Percentiles rank a stretch among this genome's conserved stretches.
phyloP scores from a whole-genome alignment of 1,140 invertebrate genomes.

The Pararge aegeria region DNA sequence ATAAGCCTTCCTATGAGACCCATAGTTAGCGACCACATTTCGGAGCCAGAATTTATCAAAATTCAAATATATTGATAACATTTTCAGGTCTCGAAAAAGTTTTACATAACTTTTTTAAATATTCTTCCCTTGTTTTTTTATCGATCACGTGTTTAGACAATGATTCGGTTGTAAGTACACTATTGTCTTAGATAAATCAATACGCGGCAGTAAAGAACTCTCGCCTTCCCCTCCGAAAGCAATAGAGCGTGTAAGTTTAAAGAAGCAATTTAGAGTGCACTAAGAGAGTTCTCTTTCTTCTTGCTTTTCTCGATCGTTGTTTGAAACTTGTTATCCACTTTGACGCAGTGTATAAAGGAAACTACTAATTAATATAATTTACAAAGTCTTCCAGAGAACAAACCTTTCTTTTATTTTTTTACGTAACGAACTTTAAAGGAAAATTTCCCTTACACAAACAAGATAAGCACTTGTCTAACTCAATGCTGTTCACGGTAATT shows the following conservation, averaged over 20 bases:
- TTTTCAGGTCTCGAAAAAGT: no score
- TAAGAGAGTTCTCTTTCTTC: constrained; percentile 7
- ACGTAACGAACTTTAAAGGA: neutral
- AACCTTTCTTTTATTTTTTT: neutral
- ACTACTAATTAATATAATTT: neutral
- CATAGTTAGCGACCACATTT: no score
- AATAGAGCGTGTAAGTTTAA: constrained; percentile 10
- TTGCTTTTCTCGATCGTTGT: constrained; percentile 10
- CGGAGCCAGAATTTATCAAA: no score
- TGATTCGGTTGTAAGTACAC: no score
- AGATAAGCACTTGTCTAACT: no score
- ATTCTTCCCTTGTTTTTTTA: no score
- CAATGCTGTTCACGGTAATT: no score
- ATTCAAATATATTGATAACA: no score
- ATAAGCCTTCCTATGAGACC: no score
- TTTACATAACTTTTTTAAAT: no score
- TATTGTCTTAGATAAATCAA: neutral
- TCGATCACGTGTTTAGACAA: no score
- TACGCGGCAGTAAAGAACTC: neutral
- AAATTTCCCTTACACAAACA: neutral
- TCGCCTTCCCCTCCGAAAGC: neutral
- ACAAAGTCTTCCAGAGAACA: neutral
- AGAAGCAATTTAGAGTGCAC: constrained; percentile 10
- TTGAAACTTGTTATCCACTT: constrained; percentile 4
- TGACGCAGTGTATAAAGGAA: neutral